A percentile compares a stretch with the other conserved stretches of the same genome.
Evolutionary conservation across 2,888 invertebrate species (phyloP).

Genomic region (Pseudococcus viburni): DNA sequence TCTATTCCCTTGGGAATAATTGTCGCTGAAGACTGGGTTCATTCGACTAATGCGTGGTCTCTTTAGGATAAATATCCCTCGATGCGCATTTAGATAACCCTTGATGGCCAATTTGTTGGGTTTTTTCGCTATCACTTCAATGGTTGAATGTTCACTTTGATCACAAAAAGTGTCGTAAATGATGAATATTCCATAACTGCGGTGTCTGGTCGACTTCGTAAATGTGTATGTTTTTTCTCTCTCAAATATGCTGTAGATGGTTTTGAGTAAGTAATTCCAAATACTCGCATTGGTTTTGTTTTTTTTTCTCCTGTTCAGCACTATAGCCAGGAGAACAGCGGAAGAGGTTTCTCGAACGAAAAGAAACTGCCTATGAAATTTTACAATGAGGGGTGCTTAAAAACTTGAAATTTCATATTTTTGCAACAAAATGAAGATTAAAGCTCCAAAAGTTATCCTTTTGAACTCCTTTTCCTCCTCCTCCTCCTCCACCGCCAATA

Average conservation of each 20-base stretch:
- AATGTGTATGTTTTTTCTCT: background rate
- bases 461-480: too few species aligned
- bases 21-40: background rate
- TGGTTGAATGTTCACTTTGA: too few species aligned
- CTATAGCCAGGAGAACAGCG: too few species aligned
- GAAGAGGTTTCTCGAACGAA: too few species aligned
- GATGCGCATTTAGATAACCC: background rate
- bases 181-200: slow-evolving; percentile 5
- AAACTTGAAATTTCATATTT: too few species aligned
- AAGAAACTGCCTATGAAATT: too few species aligned
- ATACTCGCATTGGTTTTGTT: background rate
- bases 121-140: background rate
- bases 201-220: background rate
- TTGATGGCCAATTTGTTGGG: background rate
- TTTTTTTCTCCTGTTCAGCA: too few species aligned
- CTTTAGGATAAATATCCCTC: slow-evolving; percentile 14
- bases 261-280: background rate
- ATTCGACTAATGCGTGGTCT: background rate
- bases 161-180: too few species aligned
- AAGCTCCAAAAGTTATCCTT: too few species aligned
- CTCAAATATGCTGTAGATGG: background rate
- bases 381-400: too few species aligned
- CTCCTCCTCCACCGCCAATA: too few species aligned
- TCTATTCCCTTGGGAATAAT: background rate
- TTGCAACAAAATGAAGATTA: too few species aligned